Evolutionary conservation across 2,888 invertebrate species (phyloP).

Genomic region (Stenotaenia linearis): DNA sequence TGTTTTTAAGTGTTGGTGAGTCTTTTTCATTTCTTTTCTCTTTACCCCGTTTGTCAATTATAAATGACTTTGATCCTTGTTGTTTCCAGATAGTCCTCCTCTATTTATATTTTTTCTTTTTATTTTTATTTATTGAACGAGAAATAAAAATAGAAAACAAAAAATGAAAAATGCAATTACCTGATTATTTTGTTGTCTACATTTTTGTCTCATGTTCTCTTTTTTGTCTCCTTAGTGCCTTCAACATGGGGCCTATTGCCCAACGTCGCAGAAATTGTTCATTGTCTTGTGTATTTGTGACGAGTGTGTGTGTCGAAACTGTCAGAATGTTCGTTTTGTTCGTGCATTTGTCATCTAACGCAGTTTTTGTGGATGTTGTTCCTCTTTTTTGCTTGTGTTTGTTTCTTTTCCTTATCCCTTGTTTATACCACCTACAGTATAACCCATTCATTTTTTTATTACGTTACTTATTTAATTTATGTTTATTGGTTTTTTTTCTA

Average conservation of each 20-base stretch:
- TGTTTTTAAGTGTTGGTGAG: slow-evolving; percentile 23
- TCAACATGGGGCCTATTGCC: neutral
- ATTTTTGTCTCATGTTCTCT: slow-evolving; percentile 15
- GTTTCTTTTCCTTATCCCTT: neutral
- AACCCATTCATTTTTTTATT: neutral
- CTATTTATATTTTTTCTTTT: neutral
- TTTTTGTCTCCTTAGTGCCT: slow-evolving; percentile 23
- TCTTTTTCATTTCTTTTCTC: slow-evolving; percentile 9
- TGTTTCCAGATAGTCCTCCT: neutral
- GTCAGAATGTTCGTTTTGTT: neutral
- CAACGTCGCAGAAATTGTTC: slow-evolving; percentile 14
- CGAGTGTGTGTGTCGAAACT: neutral
- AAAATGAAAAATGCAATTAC: neutral
- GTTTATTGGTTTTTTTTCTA: neutral
- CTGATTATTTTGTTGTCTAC: slow-evolving; percentile 5
- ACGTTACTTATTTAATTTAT: neutral
- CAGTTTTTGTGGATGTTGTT: slow-evolving; percentile 12
- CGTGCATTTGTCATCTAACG: slow-evolving; percentile 1
- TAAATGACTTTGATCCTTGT: slow-evolving; percentile 20
- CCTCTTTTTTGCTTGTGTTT: slow-evolving; percentile 10
- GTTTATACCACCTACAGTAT: neutral
- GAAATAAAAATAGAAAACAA: neutral
- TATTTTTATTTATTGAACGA: neutral
- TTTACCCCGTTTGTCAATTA: slow-evolving; percentile 13
- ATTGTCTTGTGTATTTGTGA: neutral